Percentiles rank a stretch among this genome's conserved stretches.
Conservation (phyloP, 2,797 vertebrate species). For the Trachurus trachurus region DNA sequence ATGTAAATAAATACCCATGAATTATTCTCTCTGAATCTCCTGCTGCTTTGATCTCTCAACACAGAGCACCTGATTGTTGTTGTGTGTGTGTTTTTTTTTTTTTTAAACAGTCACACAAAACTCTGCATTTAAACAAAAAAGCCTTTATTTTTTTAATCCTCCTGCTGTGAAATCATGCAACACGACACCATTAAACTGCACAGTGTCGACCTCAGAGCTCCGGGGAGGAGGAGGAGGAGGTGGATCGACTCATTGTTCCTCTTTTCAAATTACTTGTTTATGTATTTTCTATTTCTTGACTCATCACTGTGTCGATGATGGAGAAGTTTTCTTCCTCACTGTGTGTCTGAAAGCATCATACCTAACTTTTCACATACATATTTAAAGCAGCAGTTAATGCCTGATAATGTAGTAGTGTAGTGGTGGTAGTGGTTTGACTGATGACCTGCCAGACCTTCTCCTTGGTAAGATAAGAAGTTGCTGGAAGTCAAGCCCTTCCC, state of each 20-base stretch:
- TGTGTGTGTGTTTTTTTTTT: too few species aligned
- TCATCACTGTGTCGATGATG: not conserved
- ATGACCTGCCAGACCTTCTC: constrained; percentile 18
- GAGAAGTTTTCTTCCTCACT: not conserved
- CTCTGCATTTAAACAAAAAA: not conserved
- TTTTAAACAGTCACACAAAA: not conserved
- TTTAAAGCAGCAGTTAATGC: not conserved
- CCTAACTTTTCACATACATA: not conserved
- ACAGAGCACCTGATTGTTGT: not conserved
- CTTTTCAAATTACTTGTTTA: not conserved
- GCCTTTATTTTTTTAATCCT: not conserved
- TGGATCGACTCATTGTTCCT: constrained; percentile 1
- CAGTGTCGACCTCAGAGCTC: not conserved
- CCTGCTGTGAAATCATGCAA: constrained; percentile 6
- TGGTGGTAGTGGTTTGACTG: not conserved
- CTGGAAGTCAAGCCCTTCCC: constrained; percentile 40
- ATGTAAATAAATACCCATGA: constrained; percentile 1
- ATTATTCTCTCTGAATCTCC: constrained; percentile 21
- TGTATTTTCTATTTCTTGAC: not conserved
- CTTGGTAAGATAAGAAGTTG: constrained; percentile 39
- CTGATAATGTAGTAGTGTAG: not conserved
- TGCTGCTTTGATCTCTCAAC: not conserved
- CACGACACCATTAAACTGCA: constrained; percentile 10
- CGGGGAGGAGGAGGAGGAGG: constrained; percentile 7
- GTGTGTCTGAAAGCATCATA: not conserved